These are phyloP conservation scores for Eupithecia inturbata DNA, from an alignment of 2,888 invertebrate genomes.

Conservation along the genomic window DNA sequence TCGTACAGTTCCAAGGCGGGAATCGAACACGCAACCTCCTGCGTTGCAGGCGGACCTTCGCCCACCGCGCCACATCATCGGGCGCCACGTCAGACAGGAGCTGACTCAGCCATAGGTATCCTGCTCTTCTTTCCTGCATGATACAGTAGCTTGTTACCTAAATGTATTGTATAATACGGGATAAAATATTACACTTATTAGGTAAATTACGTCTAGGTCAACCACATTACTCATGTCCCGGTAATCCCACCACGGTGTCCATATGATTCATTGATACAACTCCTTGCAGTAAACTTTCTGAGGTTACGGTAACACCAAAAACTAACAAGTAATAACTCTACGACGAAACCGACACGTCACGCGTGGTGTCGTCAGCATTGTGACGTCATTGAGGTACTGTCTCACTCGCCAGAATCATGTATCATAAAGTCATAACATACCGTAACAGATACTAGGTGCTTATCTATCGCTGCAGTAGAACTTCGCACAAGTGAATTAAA, in stretches of 20 bases:
- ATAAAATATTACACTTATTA: neutral
- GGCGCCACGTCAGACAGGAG: neutral
- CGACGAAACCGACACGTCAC: neutral
- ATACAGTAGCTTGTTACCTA: conserved; percentile 4
- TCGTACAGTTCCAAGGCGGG: no score
- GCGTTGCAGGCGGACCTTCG: no score
- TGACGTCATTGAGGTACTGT: neutral
- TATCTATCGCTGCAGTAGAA: neutral
- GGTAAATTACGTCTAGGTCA: neutral
- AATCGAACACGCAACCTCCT: no score
- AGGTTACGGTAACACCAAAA: neutral
- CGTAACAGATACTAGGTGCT: no score
- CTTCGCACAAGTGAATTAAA: neutral
- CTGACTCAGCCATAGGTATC: neutral
- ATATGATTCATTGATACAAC: neutral
- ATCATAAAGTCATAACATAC: no score
- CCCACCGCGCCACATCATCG: no score
- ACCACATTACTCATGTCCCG: neutral
- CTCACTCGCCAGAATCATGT: neutral
- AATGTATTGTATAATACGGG: neutral
- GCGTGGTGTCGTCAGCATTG: neutral
- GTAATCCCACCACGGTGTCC: neutral
- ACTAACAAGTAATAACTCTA: no score
- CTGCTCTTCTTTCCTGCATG: neutral
- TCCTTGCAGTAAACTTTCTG: neutral